These are phyloP conservation scores for Coendou prehensilis DNA, from an alignment of 2,797 vertebrate genomes.

Conservation along the genomic window DNA sequence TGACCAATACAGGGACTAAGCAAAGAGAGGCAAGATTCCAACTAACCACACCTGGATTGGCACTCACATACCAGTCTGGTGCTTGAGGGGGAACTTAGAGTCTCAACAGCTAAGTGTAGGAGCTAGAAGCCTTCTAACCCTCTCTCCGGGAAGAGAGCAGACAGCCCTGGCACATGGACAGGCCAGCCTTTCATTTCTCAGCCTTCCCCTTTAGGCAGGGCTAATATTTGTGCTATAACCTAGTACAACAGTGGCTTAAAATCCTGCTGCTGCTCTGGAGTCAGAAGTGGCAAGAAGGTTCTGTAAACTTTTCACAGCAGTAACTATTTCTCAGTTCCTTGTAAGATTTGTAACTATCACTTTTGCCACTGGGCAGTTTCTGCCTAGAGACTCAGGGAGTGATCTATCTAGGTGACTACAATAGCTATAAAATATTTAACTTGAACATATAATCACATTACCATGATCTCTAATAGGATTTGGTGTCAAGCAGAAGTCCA, in stretches of 20 bases:
- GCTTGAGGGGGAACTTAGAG: background rate
- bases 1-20: constrained; percentile 70
- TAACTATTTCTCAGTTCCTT: constrained; percentile 76
- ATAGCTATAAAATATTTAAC: constrained; percentile 89
- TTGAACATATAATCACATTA: constrained; percentile 87
- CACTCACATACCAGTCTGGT: background rate
- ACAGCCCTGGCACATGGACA: constrained; percentile 80
- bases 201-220: background rate
- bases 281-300: constrained; percentile 64
- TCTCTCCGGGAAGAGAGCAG: background rate
- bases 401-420: constrained; percentile 81
- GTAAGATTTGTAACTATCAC: constrained; percentile 69
- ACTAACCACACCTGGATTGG: background rate
- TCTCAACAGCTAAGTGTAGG: background rate
- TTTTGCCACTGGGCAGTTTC: constrained; percentile 78
- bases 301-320: constrained; percentile 88
- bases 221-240: background rate
- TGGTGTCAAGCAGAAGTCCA: constrained; percentile 85
- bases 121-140: background rate
- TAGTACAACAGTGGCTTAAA: background rate
- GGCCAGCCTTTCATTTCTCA: background rate
- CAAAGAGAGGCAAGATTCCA: background rate
- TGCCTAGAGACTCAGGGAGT: constrained; percentile 75
- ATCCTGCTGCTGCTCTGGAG: background rate
- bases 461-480: constrained; percentile 87